Conservation (phyloP, 2,888 invertebrate species). For the Eupithecia insigniata region DNA sequence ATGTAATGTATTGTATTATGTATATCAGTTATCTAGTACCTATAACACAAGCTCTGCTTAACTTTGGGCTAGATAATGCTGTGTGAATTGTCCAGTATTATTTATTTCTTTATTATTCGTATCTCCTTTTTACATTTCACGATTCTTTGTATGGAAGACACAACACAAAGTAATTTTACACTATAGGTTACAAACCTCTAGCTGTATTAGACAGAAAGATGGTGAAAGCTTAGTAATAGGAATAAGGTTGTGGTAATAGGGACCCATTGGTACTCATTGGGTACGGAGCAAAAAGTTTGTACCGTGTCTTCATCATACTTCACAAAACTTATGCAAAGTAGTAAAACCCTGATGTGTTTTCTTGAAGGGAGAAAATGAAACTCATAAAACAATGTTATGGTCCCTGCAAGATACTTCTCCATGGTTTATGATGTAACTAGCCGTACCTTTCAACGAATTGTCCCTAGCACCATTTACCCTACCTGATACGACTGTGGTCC, state of each 20-base stretch:
- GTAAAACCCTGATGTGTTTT: constrained; percentile 10
- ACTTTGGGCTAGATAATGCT: no score
- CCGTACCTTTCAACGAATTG: constrained; percentile 9
- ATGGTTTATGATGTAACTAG: constrained; percentile 12
- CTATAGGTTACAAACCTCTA: no score
- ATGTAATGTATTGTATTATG: no score
- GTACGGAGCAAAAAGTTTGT: neutral
- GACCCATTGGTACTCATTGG: neutral
- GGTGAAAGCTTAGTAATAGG: neutral
- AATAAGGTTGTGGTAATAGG: neutral
- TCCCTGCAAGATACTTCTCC: neutral
- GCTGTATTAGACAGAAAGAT: neutral
- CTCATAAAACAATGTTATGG: constrained; percentile 8
- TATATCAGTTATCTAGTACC: no score
- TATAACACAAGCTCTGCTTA: no score
- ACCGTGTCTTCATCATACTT: neutral
- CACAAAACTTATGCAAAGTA: constrained; percentile 7
- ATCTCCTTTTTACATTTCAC: no score
- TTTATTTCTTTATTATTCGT: no score
- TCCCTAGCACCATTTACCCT: neutral
- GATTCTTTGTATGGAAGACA: neutral
- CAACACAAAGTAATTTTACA: no score
- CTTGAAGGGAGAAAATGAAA: neutral
- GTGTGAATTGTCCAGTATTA: no score
- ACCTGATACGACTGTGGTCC: neutral